These are phyloP conservation scores for Philopotamus ludificatus DNA, from an alignment of 1,140 invertebrate genomes.

Conservation along the genomic window DNA sequence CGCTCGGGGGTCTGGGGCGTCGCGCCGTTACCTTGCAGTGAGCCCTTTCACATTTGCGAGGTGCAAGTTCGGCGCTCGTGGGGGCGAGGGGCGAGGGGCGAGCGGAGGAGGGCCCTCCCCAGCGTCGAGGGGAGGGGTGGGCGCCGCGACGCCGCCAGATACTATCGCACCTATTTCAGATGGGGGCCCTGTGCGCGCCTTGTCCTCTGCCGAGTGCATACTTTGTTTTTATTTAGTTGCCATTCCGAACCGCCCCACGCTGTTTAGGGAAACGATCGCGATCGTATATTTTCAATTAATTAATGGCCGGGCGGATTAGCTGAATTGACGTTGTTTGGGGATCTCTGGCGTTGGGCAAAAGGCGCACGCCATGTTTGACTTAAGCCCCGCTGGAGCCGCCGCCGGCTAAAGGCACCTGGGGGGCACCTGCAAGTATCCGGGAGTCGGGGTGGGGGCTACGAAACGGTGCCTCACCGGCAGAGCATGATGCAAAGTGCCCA, in stretches of 20 bases:
- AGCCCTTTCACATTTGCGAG: conserved; percentile 18
- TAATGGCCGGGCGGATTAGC: not conserved
- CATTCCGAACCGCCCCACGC: too few relatives aligned
- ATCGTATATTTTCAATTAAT: too few relatives aligned
- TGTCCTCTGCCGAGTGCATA: not conserved
- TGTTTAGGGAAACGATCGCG: too few relatives aligned
- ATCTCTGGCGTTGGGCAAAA: not conserved
- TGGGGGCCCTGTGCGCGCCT: conserved; percentile 30
- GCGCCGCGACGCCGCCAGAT: conserved; percentile 41
- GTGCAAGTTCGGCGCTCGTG: conserved; percentile 21
- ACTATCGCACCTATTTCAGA: conserved; percentile 39
- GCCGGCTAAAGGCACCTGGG: not conserved
- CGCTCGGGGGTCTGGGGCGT: not conserved
- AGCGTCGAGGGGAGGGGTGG: conserved; percentile 41
- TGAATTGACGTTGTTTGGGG: not conserved
- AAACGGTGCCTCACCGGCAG: not conserved
- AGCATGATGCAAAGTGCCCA: conserved; percentile 30
- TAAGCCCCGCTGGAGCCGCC: conserved; percentile 17
- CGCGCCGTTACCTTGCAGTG: not conserved
- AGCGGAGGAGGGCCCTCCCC: not conserved
- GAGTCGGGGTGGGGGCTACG: not conserved
- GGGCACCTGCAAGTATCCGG: conserved; percentile 2
- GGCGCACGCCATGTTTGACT: conserved; percentile 35
- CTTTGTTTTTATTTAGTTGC: not conserved
- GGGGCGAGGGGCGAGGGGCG: conserved; percentile 14